These are phyloP conservation scores for Sminthurides aquaticus DNA, from an alignment of 2,888 invertebrate species.

Conservation along the genomic window DNA sequence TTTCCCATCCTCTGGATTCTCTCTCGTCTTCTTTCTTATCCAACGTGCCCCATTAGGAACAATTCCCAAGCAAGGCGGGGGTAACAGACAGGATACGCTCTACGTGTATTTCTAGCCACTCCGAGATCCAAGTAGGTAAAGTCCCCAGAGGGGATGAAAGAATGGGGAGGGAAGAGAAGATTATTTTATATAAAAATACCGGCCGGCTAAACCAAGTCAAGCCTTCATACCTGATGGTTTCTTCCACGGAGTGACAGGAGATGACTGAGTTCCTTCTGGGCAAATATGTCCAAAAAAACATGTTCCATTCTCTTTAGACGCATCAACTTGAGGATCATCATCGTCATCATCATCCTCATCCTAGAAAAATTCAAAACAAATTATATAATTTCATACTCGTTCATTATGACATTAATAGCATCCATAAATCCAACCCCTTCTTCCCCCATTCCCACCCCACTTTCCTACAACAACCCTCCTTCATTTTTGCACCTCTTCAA, in stretches of 20 bases:
- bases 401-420: too few species aligned
- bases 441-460: neutral
- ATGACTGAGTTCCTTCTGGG: conserved; percentile 41
- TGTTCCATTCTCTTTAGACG: conserved; percentile 30
- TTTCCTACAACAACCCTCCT: neutral
- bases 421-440: neutral
- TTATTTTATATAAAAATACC: neutral
- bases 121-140: too few species aligned
- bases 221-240: conserved; percentile 23
- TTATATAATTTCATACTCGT: neutral
- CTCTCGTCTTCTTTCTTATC: too few species aligned
- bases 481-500: too few species aligned
- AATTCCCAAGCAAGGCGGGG: too few species aligned
- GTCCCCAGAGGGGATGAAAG: too few species aligned
- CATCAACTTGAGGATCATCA: conserved; percentile 34
- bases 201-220: neutral
- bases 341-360: conserved; percentile 37
- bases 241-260: conserved; percentile 40
- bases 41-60: too few species aligned
- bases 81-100: too few species aligned
- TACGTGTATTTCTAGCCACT: too few species aligned
- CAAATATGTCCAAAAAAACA: conserved; percentile 42
- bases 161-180: too few species aligned
- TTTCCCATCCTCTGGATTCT: too few species aligned
- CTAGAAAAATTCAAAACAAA: conserved; percentile 8